Base-by-base conservation (phyloP, 2,888 invertebrate species). In the Sesia apiformis region DNA sequence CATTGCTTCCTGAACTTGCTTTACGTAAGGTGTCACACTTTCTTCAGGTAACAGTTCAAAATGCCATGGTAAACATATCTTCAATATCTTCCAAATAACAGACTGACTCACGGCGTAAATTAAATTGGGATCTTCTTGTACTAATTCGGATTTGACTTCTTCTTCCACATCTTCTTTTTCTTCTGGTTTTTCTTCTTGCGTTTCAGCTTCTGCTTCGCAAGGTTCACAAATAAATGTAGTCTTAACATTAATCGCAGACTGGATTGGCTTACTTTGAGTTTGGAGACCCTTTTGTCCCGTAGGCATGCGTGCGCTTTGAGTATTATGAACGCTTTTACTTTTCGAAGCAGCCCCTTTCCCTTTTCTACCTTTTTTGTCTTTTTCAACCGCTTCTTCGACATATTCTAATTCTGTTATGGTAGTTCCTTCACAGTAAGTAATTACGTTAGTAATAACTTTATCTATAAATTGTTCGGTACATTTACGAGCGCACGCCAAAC, bases 21-120 rank as follows among this genome's bases (percentile, higher is more conserved):
- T 67, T n/a, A 68, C 56, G 56, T 81, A 84, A 5, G 76, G 73
- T 40, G 81, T 82, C 3, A 56, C 60, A 46, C 64, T 76, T 51
- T 70, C 65, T 58, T 85, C 80, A 0, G 84, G 78, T n/a, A 76
- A 39, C 39, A 82, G 59, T 23, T 66, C 62, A 54, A 86, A 89
- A 58, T 87, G 81, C 82, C 87, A 86, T 0, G 89, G 89, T 53
- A 89, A 67, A 57, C 83, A 86, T 51, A 82, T 77, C 40, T 67
- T 69, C 5, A 89, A 64, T 7, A 89, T 73, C 54, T 84, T 89
- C 84, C 84, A 84, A 60, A 89, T 81, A 8, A 76, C 78, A 2
- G 70, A 57, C 63, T 84, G 84, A 56, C 75, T 77, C 5, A 89
- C 79, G 7, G 78, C 65, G 56, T 89, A 89, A 2, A 64, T 72